Base-by-base conservation (phyloP, 2,113 vertebrate species). In the Chamaetylas fuelleborni region DNA sequence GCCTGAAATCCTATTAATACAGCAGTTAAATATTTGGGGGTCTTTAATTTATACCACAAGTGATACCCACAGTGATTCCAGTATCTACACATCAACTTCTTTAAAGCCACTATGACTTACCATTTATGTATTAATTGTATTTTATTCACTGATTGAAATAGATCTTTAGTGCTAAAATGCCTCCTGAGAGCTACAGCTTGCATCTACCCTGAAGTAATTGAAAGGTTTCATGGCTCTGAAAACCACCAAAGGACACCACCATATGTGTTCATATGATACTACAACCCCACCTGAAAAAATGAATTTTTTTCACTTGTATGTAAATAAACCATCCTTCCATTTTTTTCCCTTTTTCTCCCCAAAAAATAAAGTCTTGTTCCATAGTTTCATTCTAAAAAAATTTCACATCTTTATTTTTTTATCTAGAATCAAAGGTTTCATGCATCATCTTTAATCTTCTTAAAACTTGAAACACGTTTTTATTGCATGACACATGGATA, bases 31-130 rank as follows among this genome's bases (percentile, higher is more conserved):
- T 53, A n/a, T 76, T 84, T 72, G 19, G 17, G 19, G 23, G 8
- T 80, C 62, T 85, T 85, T 71, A 74, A 53, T 90, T 93, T 65
- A 45, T 29, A 70, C 62, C 51, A n/a, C 53, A 85, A 94, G 7
- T 56, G 16, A 85, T 60, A 67, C 13, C 13, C 43, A n/a, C 31
- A 64, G 36, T 61, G 51, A 81, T 53, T 93, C 79, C 43, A 60
- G 31, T 23, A 71, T 64, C 69, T 79, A 36, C 19, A 23, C 26
- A 14, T 76, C 72, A 70, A n/a, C 31, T 70, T 89, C 29, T 51
- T 88, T 78, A 78, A 86, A 84, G 15, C 60, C 67, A 51, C 64
- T 62, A 26, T 67, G 67, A 53, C 29, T 73, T 83, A 51, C 38
- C 47, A 54, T 74, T n/a, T 64, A 24, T 78, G 13, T 47, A 57